Percentiles rank a stretch among this genome's conserved stretches.
Evolutionary conservation across 2,888 invertebrate species (phyloP).

Genomic region (Cerastis leucographa): DNA sequence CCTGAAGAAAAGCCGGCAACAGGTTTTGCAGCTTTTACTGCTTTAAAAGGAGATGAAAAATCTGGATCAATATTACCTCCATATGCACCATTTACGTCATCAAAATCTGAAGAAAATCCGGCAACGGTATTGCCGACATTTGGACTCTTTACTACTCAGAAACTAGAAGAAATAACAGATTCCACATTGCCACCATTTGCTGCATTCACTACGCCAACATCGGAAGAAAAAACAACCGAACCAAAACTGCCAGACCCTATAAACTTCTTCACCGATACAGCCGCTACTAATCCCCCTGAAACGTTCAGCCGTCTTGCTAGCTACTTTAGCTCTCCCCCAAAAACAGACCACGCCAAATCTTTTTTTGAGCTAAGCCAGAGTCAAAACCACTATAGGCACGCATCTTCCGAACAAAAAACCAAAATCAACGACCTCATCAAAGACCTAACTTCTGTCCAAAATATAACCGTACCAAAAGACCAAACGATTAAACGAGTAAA

Average conservation of each 20-base stretch:
- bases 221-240: slow-evolving; percentile 32
- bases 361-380: slow-evolving; percentile 89
- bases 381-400: slow-evolving; percentile 85
- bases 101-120: slow-evolving; percentile 11
- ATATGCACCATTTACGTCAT: slow-evolving; percentile 1
- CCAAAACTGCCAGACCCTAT: slow-evolving; percentile 76
- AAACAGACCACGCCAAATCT: slow-evolving; percentile 85
- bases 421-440: slow-evolving; percentile 75
- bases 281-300: slow-evolving; percentile 62
- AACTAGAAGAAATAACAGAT: neutral
- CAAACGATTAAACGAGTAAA: slow-evolving; percentile 79
- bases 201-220: slow-evolving; percentile 1
- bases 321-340: slow-evolving; percentile 83
- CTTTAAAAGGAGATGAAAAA: slow-evolving; percentile 8
- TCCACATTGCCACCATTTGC: neutral
- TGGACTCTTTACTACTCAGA: neutral
- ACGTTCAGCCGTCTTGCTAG: slow-evolving; percentile 84
- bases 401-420: slow-evolving; percentile 45
- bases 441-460: slow-evolving; percentile 80
- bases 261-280: slow-evolving; percentile 77
- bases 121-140: slow-evolving; percentile 10
- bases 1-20: neutral
- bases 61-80: neutral
- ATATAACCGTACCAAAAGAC: slow-evolving; percentile 73
- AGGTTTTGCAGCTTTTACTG: neutral